Evolutionary conservation across 1,140 invertebrate genomes (phyloP), one percentile per base, ranked within the genome.

Genomic region (Nephila pilipes): DNA sequence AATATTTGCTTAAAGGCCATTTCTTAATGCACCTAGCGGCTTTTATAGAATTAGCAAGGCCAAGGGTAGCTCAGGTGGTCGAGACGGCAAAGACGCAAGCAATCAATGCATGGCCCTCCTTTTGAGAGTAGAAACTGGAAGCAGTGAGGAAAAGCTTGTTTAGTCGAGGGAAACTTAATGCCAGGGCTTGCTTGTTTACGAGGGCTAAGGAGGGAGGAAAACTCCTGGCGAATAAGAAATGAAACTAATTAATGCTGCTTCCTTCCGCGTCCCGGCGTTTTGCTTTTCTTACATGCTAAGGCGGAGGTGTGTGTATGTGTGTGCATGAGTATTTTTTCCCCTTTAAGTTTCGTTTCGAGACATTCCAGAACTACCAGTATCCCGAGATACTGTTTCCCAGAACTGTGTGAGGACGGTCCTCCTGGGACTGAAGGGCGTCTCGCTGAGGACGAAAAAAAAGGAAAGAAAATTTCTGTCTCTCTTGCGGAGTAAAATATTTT

Each of bases 1-100:
- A 91, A 91, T 91, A 91, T 91, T 91, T 91, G 90, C 80, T 91
- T 91, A 91, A 91, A 91, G 90, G 80, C 80, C 90, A 85, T 91
- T 91, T 91, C 90, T 91, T 91, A 91, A 91, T 91, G 90, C 90
- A 85, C 90, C 90, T 83, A 38, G 90, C 80, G 80, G 90, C 90
- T 91, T 91, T 91, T 91, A 91, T 91, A 91, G 90, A 91, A 91
- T 91, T 91, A 91, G 79, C 38, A 57, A 54, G 18, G 32, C 20
- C 54, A 25, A 16, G 38, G 18, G 87, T 57, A 65, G 55, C 90
- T 91, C 90, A 91, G 90, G 90, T 91, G 90, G 90, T 20, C n/a
- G 63, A 8, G 60, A 36, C 12, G 38, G 57, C 85, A 69, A 65
- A 32, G 69, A 29, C 63, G 89, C 46, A 58, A 3, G 55, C 90